These are phyloP conservation scores for Chymomyza costata DNA, from an alignment of 1,140 invertebrate genomes.

Conservation along the genomic window DNA sequence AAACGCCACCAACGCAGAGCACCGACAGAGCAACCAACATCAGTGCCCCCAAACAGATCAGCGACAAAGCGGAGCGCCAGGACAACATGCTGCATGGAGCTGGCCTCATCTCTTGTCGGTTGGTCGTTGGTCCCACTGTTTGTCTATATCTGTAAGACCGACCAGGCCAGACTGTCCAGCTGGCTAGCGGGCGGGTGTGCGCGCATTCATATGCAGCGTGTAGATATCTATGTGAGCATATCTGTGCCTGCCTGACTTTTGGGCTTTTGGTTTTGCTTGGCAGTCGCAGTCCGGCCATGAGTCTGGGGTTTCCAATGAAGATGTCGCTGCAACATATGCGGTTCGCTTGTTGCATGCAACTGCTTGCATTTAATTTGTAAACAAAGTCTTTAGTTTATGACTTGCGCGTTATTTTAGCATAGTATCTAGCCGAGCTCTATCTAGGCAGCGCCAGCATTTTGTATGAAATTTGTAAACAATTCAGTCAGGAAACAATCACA, in stretches of 20 bases:
- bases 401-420: constrained; percentile 68
- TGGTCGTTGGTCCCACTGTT: no score
- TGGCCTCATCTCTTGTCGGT: constrained; percentile 2
- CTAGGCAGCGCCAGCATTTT: constrained; percentile 41
- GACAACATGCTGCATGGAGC: no score
- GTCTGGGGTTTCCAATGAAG: constrained; percentile 33
- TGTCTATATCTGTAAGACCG: constrained; percentile 1
- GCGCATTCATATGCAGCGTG: constrained; percentile 53
- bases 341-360: constrained; percentile 47
- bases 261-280: constrained; percentile 6
- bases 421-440: constrained; percentile 34
- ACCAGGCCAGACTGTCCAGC: constrained; percentile 17
- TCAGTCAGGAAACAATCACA: constrained; percentile 24
- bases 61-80: constrained; percentile 67
- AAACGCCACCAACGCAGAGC: constrained; percentile 17
- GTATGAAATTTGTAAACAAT: constrained; percentile 70
- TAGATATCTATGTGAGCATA: constrained; percentile 29
- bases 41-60: constrained; percentile 34
- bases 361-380: constrained; percentile 70
- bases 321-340: constrained; percentile 34
- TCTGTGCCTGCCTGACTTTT: constrained; percentile 21
- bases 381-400: constrained; percentile 74
- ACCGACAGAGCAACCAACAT: constrained; percentile 4
- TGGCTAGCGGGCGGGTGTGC: constrained; percentile 11
- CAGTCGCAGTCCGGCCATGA: constrained; percentile 4